A percentile compares a stretch with the other conserved stretches of the same genome.
phyloP scores from a whole-genome alignment of 92 coral and sea anemone species.

The Phymanthus crucifer region DNA sequence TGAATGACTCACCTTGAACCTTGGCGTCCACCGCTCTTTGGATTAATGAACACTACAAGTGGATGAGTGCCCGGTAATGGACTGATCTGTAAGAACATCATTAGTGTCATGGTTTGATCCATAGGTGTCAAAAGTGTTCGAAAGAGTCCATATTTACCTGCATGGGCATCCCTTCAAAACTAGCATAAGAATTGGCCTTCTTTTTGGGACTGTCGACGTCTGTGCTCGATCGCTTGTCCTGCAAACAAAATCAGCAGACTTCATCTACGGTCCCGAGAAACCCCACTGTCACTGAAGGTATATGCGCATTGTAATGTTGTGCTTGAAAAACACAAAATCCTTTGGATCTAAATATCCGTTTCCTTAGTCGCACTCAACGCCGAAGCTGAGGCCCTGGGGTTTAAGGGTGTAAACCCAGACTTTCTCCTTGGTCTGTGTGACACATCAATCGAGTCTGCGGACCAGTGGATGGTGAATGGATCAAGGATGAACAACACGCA shows the following conservation, averaged over 20 bases:
- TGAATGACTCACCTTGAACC: conserved; percentile 78
- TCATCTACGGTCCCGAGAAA: too few species aligned
- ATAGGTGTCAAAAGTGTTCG: not conserved
- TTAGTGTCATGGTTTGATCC: not conserved
- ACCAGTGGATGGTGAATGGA: not conserved
- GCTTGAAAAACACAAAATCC: too few species aligned
- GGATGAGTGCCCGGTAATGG: conserved; percentile 93
- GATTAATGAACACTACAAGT: conserved; percentile 91
- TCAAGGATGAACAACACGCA: not conserved
- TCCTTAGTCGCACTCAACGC: too few species aligned
- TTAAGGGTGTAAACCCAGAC: too few species aligned
- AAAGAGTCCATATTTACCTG: conserved; percentile 57
- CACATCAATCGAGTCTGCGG: too few species aligned
- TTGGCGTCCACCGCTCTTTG: conserved; percentile 98
- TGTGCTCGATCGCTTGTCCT: conserved; percentile 64
- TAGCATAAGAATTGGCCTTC: conserved; percentile 85
- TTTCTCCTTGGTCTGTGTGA: too few species aligned
- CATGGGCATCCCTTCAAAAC: conserved; percentile 99
- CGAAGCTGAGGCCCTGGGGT: too few species aligned
- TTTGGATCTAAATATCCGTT: too few species aligned
- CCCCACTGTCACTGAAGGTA: too few species aligned
- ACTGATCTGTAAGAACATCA: conserved; percentile 55
- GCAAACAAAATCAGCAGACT: conserved; percentile 34
- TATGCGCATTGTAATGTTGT: too few species aligned
- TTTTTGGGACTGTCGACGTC: conserved; percentile 67